Evolutionary conservation across 1,140 invertebrate genomes (phyloP).

Genomic region (Neuroterus valhalla): DNA sequence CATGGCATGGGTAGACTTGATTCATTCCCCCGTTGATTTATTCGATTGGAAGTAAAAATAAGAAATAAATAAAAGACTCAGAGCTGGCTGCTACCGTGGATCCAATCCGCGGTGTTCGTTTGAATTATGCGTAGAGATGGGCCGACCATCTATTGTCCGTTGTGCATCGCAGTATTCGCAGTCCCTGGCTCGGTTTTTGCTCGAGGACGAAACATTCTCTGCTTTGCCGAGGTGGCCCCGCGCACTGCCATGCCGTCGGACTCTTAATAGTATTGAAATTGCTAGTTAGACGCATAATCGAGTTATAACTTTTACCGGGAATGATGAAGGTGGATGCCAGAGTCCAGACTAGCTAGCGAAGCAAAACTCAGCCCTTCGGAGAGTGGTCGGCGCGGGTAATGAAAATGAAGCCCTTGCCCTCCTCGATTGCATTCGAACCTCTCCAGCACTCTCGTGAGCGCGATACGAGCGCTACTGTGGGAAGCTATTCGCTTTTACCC

Average conservation of each 20-base stretch:
- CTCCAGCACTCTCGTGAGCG: slow-evolving; percentile 21
- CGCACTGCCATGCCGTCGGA: slow-evolving; percentile 34
- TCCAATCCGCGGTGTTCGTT: slow-evolving; percentile 59
- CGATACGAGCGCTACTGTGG: slow-evolving; percentile 37
- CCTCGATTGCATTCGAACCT: slow-evolving; percentile 30
- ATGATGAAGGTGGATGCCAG: slow-evolving; percentile 61
- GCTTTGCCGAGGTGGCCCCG: slow-evolving; percentile 31
- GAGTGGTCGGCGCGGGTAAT: slow-evolving; percentile 19
- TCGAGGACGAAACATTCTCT: slow-evolving; percentile 48
- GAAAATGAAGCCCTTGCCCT: slow-evolving; percentile 35
- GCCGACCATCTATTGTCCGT: slow-evolving; percentile 53
- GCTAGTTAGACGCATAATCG: slow-evolving; percentile 70
- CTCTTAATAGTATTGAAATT: slow-evolving; percentile 71
- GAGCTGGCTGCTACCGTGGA: slow-evolving; percentile 53
- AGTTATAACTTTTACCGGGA: slow-evolving; percentile 68
- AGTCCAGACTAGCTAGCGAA: background rate
- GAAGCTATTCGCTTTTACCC: slow-evolving; percentile 38
- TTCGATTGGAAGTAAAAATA: slow-evolving; percentile 16
- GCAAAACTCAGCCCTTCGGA: background rate
- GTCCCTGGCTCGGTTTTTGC: slow-evolving; percentile 38
- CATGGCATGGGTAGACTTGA: slow-evolving; percentile 3
- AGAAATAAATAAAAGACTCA: slow-evolving; percentile 34
- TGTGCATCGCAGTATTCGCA: slow-evolving; percentile 27
- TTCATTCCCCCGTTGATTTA: slow-evolving; percentile 16
- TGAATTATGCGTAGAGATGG: slow-evolving; percentile 57